phyloP scores from a whole-genome alignment of 2,113 vertebrate genomes.

The Otolemur garnettii region DNA sequence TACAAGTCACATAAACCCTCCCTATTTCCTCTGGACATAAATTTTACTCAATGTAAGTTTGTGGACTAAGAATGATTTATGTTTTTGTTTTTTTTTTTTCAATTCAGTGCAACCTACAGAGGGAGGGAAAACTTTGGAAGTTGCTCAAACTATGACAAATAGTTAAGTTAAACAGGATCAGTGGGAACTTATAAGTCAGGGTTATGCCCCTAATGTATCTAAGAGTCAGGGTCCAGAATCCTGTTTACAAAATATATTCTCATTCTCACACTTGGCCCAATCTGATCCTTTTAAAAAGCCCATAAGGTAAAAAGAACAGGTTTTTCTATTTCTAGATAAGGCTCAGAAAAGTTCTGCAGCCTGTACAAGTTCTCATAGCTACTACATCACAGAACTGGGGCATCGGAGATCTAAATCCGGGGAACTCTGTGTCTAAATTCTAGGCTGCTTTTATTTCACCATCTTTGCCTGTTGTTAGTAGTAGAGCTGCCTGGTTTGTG shows the following conservation, averaged over 20 bases:
- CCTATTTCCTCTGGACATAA: neutral
- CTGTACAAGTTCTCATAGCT: neutral
- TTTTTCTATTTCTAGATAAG: conserved; percentile 28
- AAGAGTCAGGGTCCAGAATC: neutral
- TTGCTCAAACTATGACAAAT: conserved; percentile 5
- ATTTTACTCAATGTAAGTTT: conserved; percentile 45
- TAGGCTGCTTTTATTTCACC: neutral
- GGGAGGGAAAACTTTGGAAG: neutral
- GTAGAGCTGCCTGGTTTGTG: neutral
- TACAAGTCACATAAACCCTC: neutral
- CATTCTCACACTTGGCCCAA: conserved; percentile 1
- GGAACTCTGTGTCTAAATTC: neutral
- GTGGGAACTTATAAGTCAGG: neutral
- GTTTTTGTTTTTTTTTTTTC: neutral
- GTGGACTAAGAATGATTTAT: conserved; percentile 9
- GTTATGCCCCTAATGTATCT: neutral
- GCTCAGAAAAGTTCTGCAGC: neutral
- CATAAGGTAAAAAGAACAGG: neutral
- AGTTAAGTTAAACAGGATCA: conserved; percentile 15
- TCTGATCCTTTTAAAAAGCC: neutral
- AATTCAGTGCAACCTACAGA: neutral
- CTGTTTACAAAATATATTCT: conserved; percentile 22
- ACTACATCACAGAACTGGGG: neutral
- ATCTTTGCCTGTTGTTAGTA: neutral
- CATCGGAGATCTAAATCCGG: neutral